These are phyloP conservation scores for Siphlonurus alternatus DNA, from an alignment of 2,888 invertebrate species.

Conservation along the genomic window DNA sequence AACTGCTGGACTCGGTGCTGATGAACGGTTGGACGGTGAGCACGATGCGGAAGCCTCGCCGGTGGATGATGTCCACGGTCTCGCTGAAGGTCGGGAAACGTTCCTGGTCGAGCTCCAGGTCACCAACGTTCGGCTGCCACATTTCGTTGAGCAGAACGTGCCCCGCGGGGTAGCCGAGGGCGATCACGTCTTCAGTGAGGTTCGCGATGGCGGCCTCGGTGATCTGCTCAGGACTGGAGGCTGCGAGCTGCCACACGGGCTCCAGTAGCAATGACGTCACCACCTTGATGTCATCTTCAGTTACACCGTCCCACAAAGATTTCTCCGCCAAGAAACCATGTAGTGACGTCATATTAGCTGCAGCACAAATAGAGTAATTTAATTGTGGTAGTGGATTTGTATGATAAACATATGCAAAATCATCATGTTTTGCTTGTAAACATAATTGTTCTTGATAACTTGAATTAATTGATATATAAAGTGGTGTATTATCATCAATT, in stretches of 20 bases:
- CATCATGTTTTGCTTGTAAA: conserved; percentile 58
- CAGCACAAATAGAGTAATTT: conserved; percentile 71
- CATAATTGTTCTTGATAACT: conserved; percentile 38
- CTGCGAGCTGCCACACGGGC: conserved; percentile 74
- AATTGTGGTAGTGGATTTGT: conserved; percentile 50
- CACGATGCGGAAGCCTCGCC: conserved; percentile 72
- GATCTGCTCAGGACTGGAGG: conserved; percentile 38
- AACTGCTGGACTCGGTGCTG: conserved; percentile 60
- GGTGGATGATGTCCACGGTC: conserved; percentile 60
- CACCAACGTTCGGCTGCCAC: conserved; percentile 30
- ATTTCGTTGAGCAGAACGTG: conserved; percentile 25
- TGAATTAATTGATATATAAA: conserved; percentile 56
- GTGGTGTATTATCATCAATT: conserved; percentile 57
- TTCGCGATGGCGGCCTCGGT: conserved; percentile 56
- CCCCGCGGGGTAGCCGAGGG: conserved; percentile 35
- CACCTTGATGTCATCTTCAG: conserved; percentile 52
- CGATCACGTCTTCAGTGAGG: conserved; percentile 71
- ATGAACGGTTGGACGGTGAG: conserved; percentile 85
- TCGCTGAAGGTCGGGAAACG: conserved; percentile 63
- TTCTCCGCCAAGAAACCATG: conserved; percentile 65
- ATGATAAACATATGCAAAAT: conserved; percentile 60
- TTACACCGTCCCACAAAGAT: conserved; percentile 59
- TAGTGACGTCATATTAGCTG: conserved; percentile 57
- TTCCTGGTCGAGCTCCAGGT: conserved; percentile 59
- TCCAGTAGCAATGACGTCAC: conserved; percentile 61